These are phyloP conservation scores for Leptatherina wallacei DNA, from an alignment of 2,797 vertebrate species.

Conservation along the genomic window DNA sequence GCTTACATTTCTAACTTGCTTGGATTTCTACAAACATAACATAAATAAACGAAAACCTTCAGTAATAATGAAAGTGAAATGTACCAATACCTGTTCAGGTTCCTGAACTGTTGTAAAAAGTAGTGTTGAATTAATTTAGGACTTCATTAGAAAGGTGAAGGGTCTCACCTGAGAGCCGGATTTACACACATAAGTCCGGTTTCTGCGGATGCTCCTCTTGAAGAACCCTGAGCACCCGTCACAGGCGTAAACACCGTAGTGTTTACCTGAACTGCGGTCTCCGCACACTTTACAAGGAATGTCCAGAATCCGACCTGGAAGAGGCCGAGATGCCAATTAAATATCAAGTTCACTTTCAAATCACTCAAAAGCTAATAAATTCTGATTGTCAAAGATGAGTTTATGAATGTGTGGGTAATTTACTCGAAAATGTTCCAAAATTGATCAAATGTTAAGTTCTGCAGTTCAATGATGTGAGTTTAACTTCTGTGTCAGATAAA, in stretches of 20 bases:
- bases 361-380: background rate
- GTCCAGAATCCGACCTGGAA: slow-evolving; percentile 95
- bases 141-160: background rate
- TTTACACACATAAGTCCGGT: slow-evolving; percentile 98
- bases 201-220: slow-evolving; percentile 97
- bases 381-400: background rate
- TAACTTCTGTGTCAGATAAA: background rate
- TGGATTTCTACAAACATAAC: background rate
- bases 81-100: background rate
- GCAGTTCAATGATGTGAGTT: background rate
- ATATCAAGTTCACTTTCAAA: background rate
- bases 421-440: background rate
- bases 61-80: background rate
- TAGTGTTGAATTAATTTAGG: background rate
- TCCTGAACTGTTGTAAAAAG: background rate
- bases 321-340: slow-evolving; percentile 18
- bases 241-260: slow-evolving; percentile 98
- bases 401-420: background rate
- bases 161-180: slow-evolving; percentile 95
- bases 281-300: slow-evolving; percentile 99
- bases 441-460: slow-evolving; percentile 2
- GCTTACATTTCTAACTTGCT: background rate
- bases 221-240: slow-evolving; percentile 99
- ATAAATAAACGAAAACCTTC: background rate
- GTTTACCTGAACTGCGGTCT: slow-evolving; percentile 96